These are phyloP conservation scores for Delphinapterus leucas DNA, from an alignment of 2,113 vertebrate species.

Conservation along the genomic window DNA sequence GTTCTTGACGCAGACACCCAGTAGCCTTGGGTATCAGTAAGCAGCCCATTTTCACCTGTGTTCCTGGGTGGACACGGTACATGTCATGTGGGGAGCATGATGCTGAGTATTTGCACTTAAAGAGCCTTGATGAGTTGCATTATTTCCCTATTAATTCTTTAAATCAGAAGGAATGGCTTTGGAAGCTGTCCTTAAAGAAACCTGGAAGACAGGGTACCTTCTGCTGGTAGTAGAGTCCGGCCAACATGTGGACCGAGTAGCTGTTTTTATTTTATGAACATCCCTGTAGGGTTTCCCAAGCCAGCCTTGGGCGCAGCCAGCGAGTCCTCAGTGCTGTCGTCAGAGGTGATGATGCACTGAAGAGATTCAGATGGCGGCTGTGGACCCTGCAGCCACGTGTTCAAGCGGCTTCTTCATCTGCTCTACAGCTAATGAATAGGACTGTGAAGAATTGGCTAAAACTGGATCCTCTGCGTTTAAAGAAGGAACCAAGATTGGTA, in stretches of 20 bases:
- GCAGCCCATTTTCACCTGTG: no score
- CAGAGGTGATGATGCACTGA: neutral
- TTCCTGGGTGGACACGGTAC: neutral
- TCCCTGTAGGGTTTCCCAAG: neutral
- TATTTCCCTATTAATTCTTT: neutral
- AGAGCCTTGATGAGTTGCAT: neutral
- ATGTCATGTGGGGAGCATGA: accelerated
- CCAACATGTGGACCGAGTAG: accelerated
- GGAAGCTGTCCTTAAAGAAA: neutral
- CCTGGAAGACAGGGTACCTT: neutral
- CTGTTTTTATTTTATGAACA: neutral
- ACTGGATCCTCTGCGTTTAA: neutral
- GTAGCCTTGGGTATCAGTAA: neutral
- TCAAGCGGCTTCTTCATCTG: neutral
- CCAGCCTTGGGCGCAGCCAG: neutral
- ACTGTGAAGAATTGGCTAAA: neutral
- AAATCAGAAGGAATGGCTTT: neutral
- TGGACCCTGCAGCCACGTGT: neutral
- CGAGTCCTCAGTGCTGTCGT: neutral
- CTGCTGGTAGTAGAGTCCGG: neutral
- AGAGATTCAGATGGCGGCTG: neutral
- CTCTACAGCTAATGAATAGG: neutral
- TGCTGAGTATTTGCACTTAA: neutral
- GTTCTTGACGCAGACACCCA: neutral
- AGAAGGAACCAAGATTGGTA: neutral